Conservation (phyloP, 2,797 vertebrate genomes). For the Gymnoscopelus braueri region DNA sequence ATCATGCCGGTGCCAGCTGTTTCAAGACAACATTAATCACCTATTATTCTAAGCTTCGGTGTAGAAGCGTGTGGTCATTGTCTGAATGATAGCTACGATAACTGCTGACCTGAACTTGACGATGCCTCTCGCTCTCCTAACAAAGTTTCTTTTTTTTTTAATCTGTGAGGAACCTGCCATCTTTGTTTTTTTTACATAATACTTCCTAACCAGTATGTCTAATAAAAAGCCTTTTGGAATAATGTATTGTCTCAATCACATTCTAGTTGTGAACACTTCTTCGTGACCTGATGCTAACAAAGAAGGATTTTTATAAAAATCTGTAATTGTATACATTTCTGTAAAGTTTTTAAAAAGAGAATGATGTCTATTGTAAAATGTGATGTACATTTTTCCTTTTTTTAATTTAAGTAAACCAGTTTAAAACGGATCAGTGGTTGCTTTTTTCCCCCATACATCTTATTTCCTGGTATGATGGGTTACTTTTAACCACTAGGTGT, state of each 20-base stretch:
- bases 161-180: neutral
- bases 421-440: constrained; percentile 16
- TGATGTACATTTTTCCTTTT: constrained; percentile 55
- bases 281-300: constrained; percentile 44
- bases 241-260: constrained; percentile 9
- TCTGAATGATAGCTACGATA: no score
- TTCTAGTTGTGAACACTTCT: constrained; percentile 78
- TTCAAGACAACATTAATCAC: no score
- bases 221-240: neutral
- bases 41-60: no score
- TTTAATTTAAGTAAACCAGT: constrained; percentile 61
- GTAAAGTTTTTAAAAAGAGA: constrained; percentile 84
- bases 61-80: no score
- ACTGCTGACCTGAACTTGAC: no score
- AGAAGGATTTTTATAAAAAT: constrained; percentile 70
- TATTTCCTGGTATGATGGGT: neutral
- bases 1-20: no score
- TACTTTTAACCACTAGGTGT: constrained; percentile 27
- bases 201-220: neutral
- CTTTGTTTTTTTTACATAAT: constrained; percentile 5
- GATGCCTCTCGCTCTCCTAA: neutral
- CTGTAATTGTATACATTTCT: constrained; percentile 70
- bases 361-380: constrained; percentile 78
- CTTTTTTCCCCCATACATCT: neutral
- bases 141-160: neutral